Evolutionary conservation across 2,113 vertebrate genomes (phyloP).

Genomic region (Calidris pygmaea): DNA sequence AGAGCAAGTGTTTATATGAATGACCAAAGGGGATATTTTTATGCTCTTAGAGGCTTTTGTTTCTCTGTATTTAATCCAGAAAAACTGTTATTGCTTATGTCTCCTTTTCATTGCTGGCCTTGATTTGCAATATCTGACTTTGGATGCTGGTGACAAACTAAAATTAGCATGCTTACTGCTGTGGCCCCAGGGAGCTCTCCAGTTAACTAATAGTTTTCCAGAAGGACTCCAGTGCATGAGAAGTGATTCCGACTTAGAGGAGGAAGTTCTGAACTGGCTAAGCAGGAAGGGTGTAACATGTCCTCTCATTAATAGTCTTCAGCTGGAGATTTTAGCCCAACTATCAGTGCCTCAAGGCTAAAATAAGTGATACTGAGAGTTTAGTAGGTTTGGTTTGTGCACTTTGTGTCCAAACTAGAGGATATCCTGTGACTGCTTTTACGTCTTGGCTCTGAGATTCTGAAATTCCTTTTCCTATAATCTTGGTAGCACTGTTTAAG

Average conservation of each 20-base stretch:
- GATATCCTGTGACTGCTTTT: background rate
- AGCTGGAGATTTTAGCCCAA: background rate
- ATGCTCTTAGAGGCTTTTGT: background rate
- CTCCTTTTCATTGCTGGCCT: background rate
- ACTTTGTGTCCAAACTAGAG: background rate
- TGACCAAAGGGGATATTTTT: background rate
- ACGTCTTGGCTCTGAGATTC: background rate
- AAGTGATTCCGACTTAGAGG: background rate
- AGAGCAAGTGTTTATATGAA: background rate
- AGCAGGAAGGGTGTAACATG: conserved; percentile 53
- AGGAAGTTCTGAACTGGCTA: conserved; percentile 24
- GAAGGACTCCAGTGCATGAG: background rate
- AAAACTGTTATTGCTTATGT: background rate
- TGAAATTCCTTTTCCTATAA: background rate
- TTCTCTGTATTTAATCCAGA: background rate
- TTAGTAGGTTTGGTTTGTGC: background rate
- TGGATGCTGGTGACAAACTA: background rate
- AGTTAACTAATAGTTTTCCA: conserved; percentile 26
- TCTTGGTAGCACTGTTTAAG: background rate
- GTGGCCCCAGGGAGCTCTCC: background rate
- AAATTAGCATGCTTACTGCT: conserved; percentile 11
- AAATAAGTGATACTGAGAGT: background rate
- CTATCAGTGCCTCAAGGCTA: background rate
- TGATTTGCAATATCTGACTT: background rate
- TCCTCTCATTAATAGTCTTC: background rate